A percentile compares a stretch with the other conserved stretches of the same genome.
These are phyloP conservation scores for Leuctra nigra DNA, from an alignment of 2,888 invertebrate species.

Conservation along the genomic window DNA sequence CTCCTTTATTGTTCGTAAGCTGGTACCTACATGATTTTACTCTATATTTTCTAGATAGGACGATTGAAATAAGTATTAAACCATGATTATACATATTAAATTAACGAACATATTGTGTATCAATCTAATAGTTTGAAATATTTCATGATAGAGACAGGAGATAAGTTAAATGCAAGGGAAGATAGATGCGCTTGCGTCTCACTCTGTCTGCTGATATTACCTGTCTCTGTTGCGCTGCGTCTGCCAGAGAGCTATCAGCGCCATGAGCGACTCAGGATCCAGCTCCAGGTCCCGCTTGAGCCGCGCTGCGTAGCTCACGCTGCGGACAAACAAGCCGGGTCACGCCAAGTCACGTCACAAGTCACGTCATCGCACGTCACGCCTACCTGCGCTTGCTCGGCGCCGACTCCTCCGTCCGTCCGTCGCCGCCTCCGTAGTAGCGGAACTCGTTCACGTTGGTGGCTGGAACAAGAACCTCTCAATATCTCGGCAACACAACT, in stretches of 20 bases:
- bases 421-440: slow-evolving; percentile 37
- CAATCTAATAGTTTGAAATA: too few species aligned
- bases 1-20: too few species aligned
- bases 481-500: too few species aligned
- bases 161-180: too few species aligned
- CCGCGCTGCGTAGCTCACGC: slow-evolving; percentile 34
- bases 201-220: background rate
- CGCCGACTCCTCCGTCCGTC: slow-evolving; percentile 27
- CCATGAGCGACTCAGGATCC: slow-evolving; percentile 54
- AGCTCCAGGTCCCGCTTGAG: slow-evolving; percentile 54
- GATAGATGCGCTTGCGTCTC: too few species aligned
- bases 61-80: too few species aligned
- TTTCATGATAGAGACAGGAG: too few species aligned
- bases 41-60: too few species aligned
- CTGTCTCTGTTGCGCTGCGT: slow-evolving; percentile 41
- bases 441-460: slow-evolving; percentile 41
- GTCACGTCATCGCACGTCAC: background rate
- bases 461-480: background rate
- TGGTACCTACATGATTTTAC: too few species aligned
- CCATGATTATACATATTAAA: too few species aligned
- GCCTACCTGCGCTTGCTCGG: slow-evolving; percentile 6
- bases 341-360: too few species aligned
- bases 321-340: background rate
- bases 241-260: slow-evolving; percentile 54
- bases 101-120: too few species aligned